phyloP scores from a whole-genome alignment of 2,888 invertebrate genomes.

The Scaptomyza caliginosa region DNA sequence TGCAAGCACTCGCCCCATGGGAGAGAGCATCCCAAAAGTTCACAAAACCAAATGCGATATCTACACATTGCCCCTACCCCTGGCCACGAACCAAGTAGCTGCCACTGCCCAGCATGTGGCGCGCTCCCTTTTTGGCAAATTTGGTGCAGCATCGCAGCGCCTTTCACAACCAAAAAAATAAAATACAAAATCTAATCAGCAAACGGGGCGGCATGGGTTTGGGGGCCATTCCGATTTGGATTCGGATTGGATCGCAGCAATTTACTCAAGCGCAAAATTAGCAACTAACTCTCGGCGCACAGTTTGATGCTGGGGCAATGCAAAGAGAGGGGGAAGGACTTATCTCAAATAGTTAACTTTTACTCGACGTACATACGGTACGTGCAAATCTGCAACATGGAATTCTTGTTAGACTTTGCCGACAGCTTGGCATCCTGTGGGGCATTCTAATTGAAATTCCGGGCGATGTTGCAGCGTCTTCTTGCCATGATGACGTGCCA shows the following conservation, averaged over 20 bases:
- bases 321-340: background rate
- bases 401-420: conserved; percentile 68
- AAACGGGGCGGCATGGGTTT: conserved; percentile 37
- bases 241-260: conserved; percentile 68
- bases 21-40: conserved; percentile 57
- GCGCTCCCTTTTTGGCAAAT: conserved; percentile 80
- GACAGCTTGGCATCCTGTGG: conserved; percentile 57
- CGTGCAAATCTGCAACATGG: conserved; percentile 57
- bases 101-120: conserved; percentile 70
- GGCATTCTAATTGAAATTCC: conserved; percentile 75
- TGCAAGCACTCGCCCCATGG: conserved; percentile 44
- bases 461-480: conserved; percentile 22
- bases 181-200: conserved; percentile 68
- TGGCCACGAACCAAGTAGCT: background rate
- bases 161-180: conserved; percentile 57
- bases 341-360: conserved; percentile 40
- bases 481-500: conserved; percentile 21
- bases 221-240: conserved; percentile 37
- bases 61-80: conserved; percentile 19
- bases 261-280: conserved; percentile 79
- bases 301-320: conserved; percentile 57
- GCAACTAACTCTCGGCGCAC: conserved; percentile 64
- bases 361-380: conserved; percentile 36
- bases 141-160: conserved; percentile 70
- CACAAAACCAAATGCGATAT: conserved; percentile 37